Percentiles rank a stretch among this genome's conserved stretches.
Conservation (phyloP, 1,140 invertebrate genomes). For the Probaryconus sp. region DNA sequence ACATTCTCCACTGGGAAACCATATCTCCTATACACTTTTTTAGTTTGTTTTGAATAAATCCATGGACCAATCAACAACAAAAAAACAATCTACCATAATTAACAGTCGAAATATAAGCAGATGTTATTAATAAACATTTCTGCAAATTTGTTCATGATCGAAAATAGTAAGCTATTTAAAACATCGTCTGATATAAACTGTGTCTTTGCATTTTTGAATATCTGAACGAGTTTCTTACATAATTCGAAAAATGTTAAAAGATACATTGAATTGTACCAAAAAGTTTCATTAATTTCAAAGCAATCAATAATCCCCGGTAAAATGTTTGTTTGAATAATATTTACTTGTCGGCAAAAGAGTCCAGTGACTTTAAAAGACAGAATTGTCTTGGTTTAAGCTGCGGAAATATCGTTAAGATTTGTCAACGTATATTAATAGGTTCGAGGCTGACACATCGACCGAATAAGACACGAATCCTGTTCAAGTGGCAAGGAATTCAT, state of each 20-base stretch:
- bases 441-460: conserved; percentile 21
- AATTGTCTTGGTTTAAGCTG: conserved; percentile 55
- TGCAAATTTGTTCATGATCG: too few relatives aligned
- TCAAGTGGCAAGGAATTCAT: conserved; percentile 58
- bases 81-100: not conserved
- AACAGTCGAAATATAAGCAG: too few relatives aligned
- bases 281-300: too few relatives aligned
- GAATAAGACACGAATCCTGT: conserved; percentile 49
- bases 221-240: too few relatives aligned
- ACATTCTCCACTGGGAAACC: conserved; percentile 2
- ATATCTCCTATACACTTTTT: conserved; percentile 3
- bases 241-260: too few relatives aligned
- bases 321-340: conserved; percentile 8
- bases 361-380: conserved; percentile 20
- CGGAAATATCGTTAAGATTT: conserved; percentile 68
- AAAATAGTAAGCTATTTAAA: too few relatives aligned
- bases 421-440: conserved; percentile 70
- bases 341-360: conserved; percentile 16
- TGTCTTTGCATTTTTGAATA: too few relatives aligned
- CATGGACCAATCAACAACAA: not conserved
- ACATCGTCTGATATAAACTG: too few relatives aligned
- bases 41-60: conserved; percentile 7
- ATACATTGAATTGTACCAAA: too few relatives aligned
- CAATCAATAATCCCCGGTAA: not conserved
- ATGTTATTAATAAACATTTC: too few relatives aligned